Base-by-base conservation (phyloP, 1,140 invertebrate genomes). In the Heliothis subflexa region DNA sequence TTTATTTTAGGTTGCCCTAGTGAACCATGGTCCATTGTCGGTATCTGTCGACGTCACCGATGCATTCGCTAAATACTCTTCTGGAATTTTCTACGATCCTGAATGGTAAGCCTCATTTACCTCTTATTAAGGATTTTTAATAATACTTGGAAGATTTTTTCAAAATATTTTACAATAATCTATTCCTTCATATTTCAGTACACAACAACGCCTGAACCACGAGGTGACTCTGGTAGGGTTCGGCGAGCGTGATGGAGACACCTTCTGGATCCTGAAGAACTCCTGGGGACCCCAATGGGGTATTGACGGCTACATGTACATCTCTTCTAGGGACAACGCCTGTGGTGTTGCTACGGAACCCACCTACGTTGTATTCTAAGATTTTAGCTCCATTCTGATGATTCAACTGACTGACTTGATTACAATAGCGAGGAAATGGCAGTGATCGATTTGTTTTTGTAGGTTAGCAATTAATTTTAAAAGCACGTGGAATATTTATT, bases 281-380 rank as follows among this genome's bases (percentile, higher is more conserved):
- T 96, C 96, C 0, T 97, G 96, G 95, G 96, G 96, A 5, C 86
- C 86, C 2, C 85, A 87, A 12, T 98, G 97, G 97, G 97, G 97
- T 18, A 95, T 96, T 47, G 92, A 96, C 2, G 97, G 97, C 0
- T 98, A 97, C 91, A 96, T 98, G 70, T 95, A 98, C 10, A 98
- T 99, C 95, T 96, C 97, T 2, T 96, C 97, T n/a, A 96, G 97
- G 75, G 95, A 98, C 84, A 98, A 98, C 90, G 98, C 98, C 89
- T 93, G 91, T 57, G 96, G 96, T 16, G 94, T 97, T 72, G 95
- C 96, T 4, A 95, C 95, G 3, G 81, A 88, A 62, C 96, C 96
- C 49, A 90, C 86, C 16, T 95, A 95, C 79, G 94, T 93, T 7
- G 85, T 91, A 1, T 78, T 91, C 0, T 89, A 88, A 87, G 18